Evolutionary conservation across 2,888 invertebrate species (phyloP).

Genomic region (Clanis bilineata): DNA sequence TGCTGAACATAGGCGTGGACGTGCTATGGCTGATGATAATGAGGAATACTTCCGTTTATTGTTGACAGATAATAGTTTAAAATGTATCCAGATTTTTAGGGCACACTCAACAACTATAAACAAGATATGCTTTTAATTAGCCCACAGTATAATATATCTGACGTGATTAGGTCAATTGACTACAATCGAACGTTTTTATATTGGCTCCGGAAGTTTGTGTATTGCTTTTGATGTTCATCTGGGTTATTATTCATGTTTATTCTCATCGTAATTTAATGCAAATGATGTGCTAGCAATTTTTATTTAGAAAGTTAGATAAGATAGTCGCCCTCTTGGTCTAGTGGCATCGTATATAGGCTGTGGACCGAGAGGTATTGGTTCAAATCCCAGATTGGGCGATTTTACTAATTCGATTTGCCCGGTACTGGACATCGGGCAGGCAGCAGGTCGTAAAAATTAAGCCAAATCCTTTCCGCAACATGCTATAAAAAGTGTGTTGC

Average conservation of each 20-base stretch:
- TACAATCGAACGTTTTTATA: conserved; percentile 59
- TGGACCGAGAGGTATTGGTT: no score
- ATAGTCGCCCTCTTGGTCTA: no score
- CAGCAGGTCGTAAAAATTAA: no score
- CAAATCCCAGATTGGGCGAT: no score
- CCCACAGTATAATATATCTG: conserved; percentile 51
- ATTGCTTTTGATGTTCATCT: conserved; percentile 36
- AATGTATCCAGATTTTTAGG: conserved; percentile 9
- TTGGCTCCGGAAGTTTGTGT: conserved; percentile 54
- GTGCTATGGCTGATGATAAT: no score
- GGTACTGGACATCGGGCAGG: no score
- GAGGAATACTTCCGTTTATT: neutral
- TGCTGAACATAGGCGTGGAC: no score
- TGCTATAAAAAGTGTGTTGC: no score
- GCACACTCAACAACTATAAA: conserved; percentile 18
- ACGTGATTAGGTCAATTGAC: conserved; percentile 69
- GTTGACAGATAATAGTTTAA: neutral
- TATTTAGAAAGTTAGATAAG: neutral
- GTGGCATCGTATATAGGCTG: no score
- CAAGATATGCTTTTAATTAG: conserved; percentile 50
- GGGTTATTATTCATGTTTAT: conserved; percentile 24
- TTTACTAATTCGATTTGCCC: no score
- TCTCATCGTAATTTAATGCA: neutral
- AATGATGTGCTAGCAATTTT: neutral
- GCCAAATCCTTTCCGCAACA: no score